Evolutionary conservation across 2,888 invertebrate species (phyloP).

Genomic region (Lasioglossum pauxillum): DNA sequence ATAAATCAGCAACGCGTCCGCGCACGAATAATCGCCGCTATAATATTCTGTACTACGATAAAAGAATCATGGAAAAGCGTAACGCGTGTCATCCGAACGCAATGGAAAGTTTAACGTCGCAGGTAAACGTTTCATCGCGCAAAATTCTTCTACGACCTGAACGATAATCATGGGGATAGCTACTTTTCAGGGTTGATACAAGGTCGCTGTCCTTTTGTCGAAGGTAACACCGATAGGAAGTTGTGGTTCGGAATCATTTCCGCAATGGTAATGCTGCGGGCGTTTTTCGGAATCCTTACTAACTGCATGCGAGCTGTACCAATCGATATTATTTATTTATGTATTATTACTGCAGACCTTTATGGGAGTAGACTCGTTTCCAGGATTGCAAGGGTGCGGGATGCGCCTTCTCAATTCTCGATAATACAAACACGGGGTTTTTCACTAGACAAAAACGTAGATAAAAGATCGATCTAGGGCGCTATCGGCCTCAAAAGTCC

Average conservation of each 20-base stretch:
- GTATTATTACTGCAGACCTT: neutral
- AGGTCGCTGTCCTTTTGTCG: constrained; percentile 88
- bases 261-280: constrained; percentile 91
- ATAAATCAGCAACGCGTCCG: constrained; percentile 92
- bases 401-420: too few relatives aligned
- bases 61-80: neutral
- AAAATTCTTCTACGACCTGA: neutral
- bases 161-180: constrained; percentile 12
- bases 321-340: neutral
- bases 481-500: too few relatives aligned
- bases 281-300: constrained; percentile 89
- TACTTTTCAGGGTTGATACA: constrained; percentile 90
- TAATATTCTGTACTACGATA: constrained; percentile 87
- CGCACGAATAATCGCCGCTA: constrained; percentile 93
- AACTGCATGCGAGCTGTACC: constrained; percentile 87
- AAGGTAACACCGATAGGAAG: constrained; percentile 90
- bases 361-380: neutral
- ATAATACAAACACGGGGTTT: too few relatives aligned
- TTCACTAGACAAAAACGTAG: too few relatives aligned
- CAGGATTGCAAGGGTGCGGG: too few relatives aligned
- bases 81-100: neutral
- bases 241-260: constrained; percentile 87
- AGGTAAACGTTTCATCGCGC: neutral
- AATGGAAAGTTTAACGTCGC: neutral
- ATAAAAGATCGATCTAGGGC: too few relatives aligned